Conservation (phyloP, 2,888 invertebrate genomes). For the Oscheius sp. region DNA sequence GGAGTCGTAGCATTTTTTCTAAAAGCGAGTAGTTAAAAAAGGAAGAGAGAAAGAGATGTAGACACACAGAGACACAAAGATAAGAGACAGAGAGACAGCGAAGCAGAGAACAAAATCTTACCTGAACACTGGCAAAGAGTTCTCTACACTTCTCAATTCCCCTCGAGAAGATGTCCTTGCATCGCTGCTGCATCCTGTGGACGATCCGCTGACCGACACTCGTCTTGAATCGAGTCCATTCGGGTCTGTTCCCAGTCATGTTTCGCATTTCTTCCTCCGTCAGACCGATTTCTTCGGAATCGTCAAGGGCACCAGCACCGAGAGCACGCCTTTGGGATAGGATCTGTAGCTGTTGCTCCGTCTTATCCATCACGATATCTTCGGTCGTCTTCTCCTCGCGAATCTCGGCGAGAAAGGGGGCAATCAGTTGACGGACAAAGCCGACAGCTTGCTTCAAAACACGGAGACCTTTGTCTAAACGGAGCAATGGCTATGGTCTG, state of each 20-base stretch:
- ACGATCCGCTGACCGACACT: conserved; percentile 49
- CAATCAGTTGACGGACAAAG: conserved; percentile 44
- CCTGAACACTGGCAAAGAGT: conserved; percentile 38
- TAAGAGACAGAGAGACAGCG: not conserved
- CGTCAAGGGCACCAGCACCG: conserved; percentile 7
- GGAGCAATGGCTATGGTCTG: too few species aligned
- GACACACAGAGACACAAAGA: not conserved
- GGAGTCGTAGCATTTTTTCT: conserved; percentile 45
- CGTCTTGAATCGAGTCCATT: conserved; percentile 37
- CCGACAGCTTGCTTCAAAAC: conserved; percentile 43
- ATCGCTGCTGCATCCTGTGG: conserved; percentile 56
- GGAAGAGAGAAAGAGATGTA: too few species aligned
- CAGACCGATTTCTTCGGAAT: conserved; percentile 2
- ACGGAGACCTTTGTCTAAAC: conserved; percentile 46
- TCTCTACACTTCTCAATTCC: conserved; percentile 60
- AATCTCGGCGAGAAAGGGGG: conserved; percentile 50
- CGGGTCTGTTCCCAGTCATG: conserved; percentile 11
- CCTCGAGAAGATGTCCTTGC: conserved; percentile 62
- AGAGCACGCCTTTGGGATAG: conserved; percentile 25
- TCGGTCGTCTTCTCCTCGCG: conserved; percentile 40
- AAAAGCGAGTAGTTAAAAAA: conserved; percentile 4
- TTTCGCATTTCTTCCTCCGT: conserved; percentile 37
- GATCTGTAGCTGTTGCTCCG: conserved; percentile 30
- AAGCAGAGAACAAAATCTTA: not conserved
- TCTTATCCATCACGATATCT: conserved; percentile 27